Conservation (phyloP, 1,140 invertebrate genomes). For the Euwallacea similis region DNA sequence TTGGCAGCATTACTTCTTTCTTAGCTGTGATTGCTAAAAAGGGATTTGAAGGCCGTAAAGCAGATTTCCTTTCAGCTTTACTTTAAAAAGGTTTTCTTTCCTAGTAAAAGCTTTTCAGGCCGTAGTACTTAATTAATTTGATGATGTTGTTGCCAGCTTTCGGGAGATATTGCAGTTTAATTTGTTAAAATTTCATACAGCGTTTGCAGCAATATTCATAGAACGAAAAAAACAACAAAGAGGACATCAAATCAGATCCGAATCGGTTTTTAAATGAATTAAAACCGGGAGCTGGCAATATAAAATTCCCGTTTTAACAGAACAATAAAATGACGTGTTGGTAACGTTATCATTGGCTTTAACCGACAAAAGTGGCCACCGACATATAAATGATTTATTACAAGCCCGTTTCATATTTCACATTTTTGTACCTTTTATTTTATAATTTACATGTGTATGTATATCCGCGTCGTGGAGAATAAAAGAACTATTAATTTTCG, state of each 20-base stretch:
- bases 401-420: slow-evolving; percentile 5
- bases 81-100: neutral
- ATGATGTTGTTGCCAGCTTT: neutral
- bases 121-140: neutral
- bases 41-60: neutral
- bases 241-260: too few relatives aligned
- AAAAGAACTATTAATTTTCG: neutral
- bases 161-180: too few relatives aligned
- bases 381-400: slow-evolving; percentile 9
- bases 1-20: neutral
- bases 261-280: neutral
- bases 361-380: slow-evolving; percentile 1
- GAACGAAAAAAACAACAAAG: too few relatives aligned
- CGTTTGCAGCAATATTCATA: neutral
- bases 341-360: slow-evolving; percentile 8
- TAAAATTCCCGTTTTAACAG: neutral
- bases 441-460: slow-evolving; percentile 6
- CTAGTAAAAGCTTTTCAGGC: neutral
- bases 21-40: neutral
- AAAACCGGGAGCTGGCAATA: neutral
- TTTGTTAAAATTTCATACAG: neutral
- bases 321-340: slow-evolving; percentile 5
- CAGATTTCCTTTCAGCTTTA: neutral
- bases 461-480: neutral
- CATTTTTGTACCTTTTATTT: slow-evolving; percentile 4